These are phyloP conservation scores for Tipula lateralis DNA, from an alignment of 2,888 invertebrate genomes.

Conservation along the genomic window DNA sequence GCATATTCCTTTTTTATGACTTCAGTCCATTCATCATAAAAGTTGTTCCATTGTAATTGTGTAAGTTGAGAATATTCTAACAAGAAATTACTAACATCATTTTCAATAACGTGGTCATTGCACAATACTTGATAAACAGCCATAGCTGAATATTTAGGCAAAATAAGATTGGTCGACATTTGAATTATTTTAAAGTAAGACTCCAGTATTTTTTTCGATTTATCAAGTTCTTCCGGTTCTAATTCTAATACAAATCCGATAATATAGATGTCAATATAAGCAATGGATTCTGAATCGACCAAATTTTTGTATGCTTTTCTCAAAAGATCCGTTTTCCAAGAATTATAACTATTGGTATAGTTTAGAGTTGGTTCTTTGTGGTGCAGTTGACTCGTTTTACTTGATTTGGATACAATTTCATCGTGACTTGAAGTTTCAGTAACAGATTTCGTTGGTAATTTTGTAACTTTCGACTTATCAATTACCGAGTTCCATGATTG, in stretches of 20 bases:
- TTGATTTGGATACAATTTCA: not conserved
- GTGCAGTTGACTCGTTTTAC: not conserved
- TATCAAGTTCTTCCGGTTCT: not conserved
- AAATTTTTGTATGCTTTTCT: not conserved
- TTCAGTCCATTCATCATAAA: not conserved
- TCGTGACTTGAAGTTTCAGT: too few relatives aligned
- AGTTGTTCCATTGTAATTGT: not conserved
- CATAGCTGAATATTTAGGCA: not conserved
- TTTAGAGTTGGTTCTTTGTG: not conserved
- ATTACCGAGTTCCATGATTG: slow-evolving; percentile 53
- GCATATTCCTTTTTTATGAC: not conserved
- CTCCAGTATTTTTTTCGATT: not conserved
- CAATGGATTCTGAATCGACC: not conserved
- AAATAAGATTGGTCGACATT: not conserved
- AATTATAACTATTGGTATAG: not conserved
- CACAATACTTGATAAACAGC: not conserved
- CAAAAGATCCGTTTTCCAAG: not conserved
- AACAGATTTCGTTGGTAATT: not conserved
- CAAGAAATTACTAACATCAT: not conserved
- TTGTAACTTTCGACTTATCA: not conserved
- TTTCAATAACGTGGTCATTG: not conserved
- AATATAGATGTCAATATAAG: slow-evolving; percentile 14
- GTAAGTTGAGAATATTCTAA: not conserved
- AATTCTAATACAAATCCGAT: not conserved
- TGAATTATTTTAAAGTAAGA: not conserved